A percentile compares a stretch with the other conserved stretches of the same genome.
phyloP scores from a whole-genome alignment of 2,888 invertebrate species.

The Tenodera sinensis region DNA sequence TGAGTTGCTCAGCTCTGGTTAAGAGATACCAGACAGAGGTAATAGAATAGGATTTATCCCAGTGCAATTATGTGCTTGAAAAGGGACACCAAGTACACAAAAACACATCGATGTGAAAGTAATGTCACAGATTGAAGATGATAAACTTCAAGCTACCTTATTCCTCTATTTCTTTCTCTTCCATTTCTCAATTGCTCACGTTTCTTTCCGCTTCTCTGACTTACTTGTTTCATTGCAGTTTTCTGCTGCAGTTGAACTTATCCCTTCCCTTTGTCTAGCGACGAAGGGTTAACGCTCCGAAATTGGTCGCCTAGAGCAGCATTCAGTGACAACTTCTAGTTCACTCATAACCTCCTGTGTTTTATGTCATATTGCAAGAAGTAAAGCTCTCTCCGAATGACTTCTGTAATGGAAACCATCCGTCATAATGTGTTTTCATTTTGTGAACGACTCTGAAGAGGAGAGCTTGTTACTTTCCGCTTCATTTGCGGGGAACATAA shows the following conservation, averaged over 20 bases:
- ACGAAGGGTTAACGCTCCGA: neutral
- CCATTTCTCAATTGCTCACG: neutral
- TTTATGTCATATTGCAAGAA: neutral
- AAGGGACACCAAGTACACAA: too few species aligned
- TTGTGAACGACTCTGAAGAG: neutral
- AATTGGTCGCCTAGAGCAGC: neutral
- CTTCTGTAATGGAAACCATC: neutral
- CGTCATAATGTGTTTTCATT: neutral
- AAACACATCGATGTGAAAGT: too few species aligned
- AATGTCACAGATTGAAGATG: too few species aligned
- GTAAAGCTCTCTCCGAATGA: neutral
- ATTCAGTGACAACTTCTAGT: neutral
- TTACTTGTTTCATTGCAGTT: neutral
- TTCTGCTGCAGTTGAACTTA: neutral
- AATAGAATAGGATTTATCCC: too few species aligned
- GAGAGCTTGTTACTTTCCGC: neutral
- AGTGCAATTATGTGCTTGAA: too few species aligned
- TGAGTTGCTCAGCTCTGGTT: too few species aligned
- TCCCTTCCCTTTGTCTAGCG: neutral
- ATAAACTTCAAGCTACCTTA: too few species aligned
- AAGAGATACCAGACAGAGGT: too few species aligned
- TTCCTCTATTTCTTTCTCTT: too few species aligned
- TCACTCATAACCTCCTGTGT: neutral
- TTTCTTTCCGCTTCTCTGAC: neutral
- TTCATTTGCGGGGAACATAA: neutral